These are phyloP conservation scores for Idaea biselata DNA, from an alignment of 2,888 invertebrate species.

Conservation along the genomic window DNA sequence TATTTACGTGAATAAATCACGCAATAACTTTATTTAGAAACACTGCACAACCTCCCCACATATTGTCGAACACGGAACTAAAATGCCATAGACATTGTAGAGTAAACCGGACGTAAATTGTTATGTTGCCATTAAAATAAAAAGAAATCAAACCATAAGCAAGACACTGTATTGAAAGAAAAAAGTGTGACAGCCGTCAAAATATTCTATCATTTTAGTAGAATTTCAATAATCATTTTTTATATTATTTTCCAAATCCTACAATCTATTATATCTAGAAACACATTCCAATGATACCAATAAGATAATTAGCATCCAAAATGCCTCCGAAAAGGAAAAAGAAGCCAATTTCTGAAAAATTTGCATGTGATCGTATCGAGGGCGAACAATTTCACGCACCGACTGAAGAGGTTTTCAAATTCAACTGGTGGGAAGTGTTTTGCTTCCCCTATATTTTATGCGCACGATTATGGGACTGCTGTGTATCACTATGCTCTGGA, in stretches of 20 bases:
- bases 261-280: not conserved
- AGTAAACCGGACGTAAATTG: not conserved
- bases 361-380: slow-evolving; percentile 45
- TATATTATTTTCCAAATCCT: too few relatives aligned
- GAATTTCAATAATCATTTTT: not conserved
- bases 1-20: slow-evolving; percentile 46
- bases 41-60: slow-evolving; percentile 45
- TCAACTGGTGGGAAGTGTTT: slow-evolving; percentile 66
- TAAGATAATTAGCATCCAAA: slow-evolving; percentile 8
- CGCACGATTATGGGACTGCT: slow-evolving; percentile 56
- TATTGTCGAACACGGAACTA: slow-evolving; percentile 54
- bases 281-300: not conserved
- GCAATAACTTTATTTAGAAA: slow-evolving; percentile 41
- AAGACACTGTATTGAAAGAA: slow-evolving; percentile 3
- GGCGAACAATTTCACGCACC: slow-evolving; percentile 52
- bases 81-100: slow-evolving; percentile 18
- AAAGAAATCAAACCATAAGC: not conserved
- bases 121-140: not conserved
- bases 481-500: slow-evolving; percentile 53
- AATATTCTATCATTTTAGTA: not conserved
- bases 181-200: slow-evolving; percentile 2
- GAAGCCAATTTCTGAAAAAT: slow-evolving; percentile 26
- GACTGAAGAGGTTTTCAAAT: slow-evolving; percentile 50
- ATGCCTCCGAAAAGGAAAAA: slow-evolving; percentile 48
- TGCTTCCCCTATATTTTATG: slow-evolving; percentile 66